A percentile compares a stretch with the other conserved stretches of the same genome.
phyloP scores from a whole-genome alignment of 1,140 invertebrate species.

The Zaprionus nigranus region DNA sequence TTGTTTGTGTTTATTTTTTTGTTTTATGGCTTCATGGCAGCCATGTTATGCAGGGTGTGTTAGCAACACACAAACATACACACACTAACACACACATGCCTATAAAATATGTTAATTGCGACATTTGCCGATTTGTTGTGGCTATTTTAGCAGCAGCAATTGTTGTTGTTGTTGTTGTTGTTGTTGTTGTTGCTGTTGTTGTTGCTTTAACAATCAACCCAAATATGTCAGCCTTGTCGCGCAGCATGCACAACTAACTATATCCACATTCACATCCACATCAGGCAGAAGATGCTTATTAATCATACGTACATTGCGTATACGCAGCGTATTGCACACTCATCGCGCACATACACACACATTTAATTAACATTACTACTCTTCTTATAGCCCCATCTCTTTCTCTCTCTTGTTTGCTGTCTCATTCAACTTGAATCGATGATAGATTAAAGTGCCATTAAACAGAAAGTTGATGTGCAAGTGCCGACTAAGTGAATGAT shows the following conservation, averaged over 20 bases:
- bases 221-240: conserved; percentile 67
- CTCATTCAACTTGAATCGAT: conserved; percentile 12
- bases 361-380: conserved; percentile 33
- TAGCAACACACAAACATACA: conserved; percentile 50
- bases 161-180: conserved; percentile 4
- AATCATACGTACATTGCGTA: conserved; percentile 57
- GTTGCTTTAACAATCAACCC: conserved; percentile 54
- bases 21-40: conserved; percentile 41
- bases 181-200: conserved; percentile 8
- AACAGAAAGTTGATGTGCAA: conserved; percentile 31
- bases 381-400: not conserved
- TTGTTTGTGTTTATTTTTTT: conserved; percentile 21
- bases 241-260: conserved; percentile 14
- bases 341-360: not conserved
- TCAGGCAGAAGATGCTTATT: conserved; percentile 27
- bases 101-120: conserved; percentile 74
- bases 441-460: conserved; percentile 39
- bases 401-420: not conserved
- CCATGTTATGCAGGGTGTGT: conserved; percentile 41
- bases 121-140: conserved; percentile 73
- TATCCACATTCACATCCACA: conserved; percentile 23
- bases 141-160: conserved; percentile 51
- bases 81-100: conserved; percentile 30
- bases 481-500: conserved; percentile 15
- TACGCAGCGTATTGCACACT: conserved; percentile 49